Conservation (phyloP, 2,888 invertebrate genomes). For the Tiphia femorata region DNA sequence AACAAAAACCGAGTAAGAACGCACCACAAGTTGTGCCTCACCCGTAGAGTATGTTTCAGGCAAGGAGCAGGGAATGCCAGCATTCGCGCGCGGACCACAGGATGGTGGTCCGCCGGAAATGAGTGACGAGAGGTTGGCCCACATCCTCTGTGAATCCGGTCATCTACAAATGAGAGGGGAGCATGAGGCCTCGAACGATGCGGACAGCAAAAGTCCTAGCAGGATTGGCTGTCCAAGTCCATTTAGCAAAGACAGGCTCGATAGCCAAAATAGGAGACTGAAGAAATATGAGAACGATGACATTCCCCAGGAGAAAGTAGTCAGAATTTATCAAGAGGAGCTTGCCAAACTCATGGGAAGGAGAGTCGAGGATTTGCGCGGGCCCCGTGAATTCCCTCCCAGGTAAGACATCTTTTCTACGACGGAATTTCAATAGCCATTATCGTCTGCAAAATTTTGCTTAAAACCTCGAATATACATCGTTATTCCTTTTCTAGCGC, state of each 20-base stretch:
- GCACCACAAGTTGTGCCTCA: constrained; percentile 68
- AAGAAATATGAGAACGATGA: constrained; percentile 94
- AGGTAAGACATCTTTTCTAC: constrained; percentile 73
- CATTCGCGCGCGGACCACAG: constrained; percentile 78
- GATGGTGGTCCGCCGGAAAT: constrained; percentile 77
- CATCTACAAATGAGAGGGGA: constrained; percentile 84
- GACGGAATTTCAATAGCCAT: too few relatives aligned
- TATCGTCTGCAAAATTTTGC: too few relatives aligned
- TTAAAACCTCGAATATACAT: neutral
- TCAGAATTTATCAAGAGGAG: constrained; percentile 95
- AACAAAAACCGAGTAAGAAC: constrained; percentile 60
- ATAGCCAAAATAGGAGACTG: constrained; percentile 78
- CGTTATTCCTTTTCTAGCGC: neutral
- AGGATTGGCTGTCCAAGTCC: constrained; percentile 86
- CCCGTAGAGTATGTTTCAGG: constrained; percentile 74
- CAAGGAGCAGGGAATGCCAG: constrained; percentile 86
- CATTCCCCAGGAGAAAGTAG: constrained; percentile 96
- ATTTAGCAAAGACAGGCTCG: constrained; percentile 76
- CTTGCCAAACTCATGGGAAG: constrained; percentile 91
- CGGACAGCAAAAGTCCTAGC: constrained; percentile 83
- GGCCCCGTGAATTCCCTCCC: constrained; percentile 83
- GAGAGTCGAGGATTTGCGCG: constrained; percentile 80
- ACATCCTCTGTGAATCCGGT: constrained; percentile 93
- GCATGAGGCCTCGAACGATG: constrained; percentile 72
- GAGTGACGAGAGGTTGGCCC: constrained; percentile 93